Conservation (phyloP, 2,113 vertebrate genomes). For the Willisornis vidua region DNA sequence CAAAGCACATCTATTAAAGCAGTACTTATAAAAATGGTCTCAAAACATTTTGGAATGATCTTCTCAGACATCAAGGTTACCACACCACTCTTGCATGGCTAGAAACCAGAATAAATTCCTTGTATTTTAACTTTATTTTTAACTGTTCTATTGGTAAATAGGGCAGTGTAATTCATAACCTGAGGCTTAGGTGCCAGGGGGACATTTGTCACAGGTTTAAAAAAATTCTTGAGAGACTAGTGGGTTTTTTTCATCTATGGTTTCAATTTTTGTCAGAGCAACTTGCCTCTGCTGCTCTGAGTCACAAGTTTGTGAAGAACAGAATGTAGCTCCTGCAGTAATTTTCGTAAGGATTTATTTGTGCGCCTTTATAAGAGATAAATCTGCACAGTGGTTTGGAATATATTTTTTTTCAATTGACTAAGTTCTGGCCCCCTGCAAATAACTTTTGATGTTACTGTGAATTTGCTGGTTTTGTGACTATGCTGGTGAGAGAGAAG, state of each 20-base stretch:
- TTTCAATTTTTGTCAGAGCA: conserved; percentile 12
- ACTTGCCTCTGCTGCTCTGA: not conserved
- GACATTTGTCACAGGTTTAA: not conserved
- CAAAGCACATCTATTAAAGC: not conserved
- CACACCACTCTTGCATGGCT: not conserved
- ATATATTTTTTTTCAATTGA: not conserved
- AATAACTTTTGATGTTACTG: not conserved
- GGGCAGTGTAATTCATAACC: not conserved
- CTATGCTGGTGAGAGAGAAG: not conserved
- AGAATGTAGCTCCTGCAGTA: not conserved
- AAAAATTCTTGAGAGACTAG: not conserved
- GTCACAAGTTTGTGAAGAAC: not conserved
- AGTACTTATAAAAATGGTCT: not conserved
- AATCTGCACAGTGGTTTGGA: not conserved
- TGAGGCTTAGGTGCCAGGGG: not conserved
- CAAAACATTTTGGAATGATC: not conserved
- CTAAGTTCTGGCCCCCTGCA: not conserved
- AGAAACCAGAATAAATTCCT: not conserved
- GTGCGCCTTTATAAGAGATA: not conserved
- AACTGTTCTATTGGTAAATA: not conserved
- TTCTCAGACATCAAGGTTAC: not conserved
- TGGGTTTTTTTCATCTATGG: not conserved
- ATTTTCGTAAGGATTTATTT: not conserved
- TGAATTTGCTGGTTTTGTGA: not conserved
- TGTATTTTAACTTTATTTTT: conserved; percentile 38